A percentile compares a stretch with the other conserved stretches of the same genome.
Evolutionary conservation across 2,113 vertebrate species (phyloP).

Genomic region (Pelobates fuscus): DNA sequence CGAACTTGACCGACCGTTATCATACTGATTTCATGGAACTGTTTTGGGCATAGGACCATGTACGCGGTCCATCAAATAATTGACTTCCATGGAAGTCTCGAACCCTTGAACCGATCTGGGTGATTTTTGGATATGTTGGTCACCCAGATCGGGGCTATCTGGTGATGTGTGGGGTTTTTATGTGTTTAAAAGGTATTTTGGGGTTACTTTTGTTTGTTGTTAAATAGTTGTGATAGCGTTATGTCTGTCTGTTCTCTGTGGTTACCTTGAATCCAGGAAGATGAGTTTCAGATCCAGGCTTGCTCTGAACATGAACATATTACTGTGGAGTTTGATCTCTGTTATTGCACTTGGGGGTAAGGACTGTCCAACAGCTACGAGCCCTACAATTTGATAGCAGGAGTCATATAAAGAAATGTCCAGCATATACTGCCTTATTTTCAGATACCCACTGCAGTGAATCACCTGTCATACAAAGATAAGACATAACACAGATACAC

Average conservation of each 20-base stretch:
- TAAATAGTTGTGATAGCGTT: no score
- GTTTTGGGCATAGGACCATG: no score
- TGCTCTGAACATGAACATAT: constrained; percentile 97
- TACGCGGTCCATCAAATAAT: no score
- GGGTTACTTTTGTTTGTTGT: no score
- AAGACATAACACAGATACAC: constrained; percentile 43
- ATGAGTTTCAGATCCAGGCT: constrained; percentile 92
- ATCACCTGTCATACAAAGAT: constrained; percentile 77
- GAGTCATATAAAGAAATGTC: constrained; percentile 86
- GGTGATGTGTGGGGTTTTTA: no score
- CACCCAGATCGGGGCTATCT: no score
- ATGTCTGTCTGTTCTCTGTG: constrained; percentile 54
- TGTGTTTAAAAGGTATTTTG: no score
- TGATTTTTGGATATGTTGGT: no score
- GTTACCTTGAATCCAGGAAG: constrained; percentile 92
- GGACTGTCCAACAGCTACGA: constrained; percentile 91
- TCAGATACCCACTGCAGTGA: constrained; percentile 94
- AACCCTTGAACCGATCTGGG: no score
- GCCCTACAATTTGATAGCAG: constrained; percentile 88
- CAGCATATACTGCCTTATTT: constrained; percentile 87
- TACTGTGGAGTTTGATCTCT: constrained; percentile 91
- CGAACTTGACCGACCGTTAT: no score
- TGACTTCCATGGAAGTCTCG: no score
- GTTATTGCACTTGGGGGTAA: constrained; percentile 91
- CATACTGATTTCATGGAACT: no score